Percentiles rank a stretch among this genome's conserved stretches.
Conservation (phyloP, 2,797 vertebrate species). For the Chiroxiphia lanceolata region DNA sequence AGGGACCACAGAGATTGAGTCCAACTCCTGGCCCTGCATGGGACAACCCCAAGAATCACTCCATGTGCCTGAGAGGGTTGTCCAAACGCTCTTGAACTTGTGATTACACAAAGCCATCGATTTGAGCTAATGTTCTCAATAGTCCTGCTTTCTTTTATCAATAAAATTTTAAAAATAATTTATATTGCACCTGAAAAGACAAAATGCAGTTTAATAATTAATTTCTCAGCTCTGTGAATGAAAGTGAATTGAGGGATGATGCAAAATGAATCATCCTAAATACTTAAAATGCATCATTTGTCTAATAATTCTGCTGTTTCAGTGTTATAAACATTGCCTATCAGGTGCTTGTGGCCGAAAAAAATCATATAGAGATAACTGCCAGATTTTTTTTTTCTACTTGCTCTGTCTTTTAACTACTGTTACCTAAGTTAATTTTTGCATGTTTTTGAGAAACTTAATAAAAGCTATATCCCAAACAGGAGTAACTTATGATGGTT, state of each 20-base stretch:
- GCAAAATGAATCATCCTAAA: neutral
- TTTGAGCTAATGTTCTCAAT: neutral
- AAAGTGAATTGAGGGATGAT: neutral
- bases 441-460: neutral
- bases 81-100: neutral
- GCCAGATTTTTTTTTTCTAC: neutral
- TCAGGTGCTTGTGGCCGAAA: neutral
- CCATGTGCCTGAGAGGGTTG: neutral
- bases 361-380: neutral
- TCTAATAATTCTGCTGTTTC: neutral
- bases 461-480: neutral
- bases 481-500: neutral
- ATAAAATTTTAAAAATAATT: neutral
- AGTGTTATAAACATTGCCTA: neutral
- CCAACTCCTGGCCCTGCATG: rapidly evolving
- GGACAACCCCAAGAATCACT: neutral
- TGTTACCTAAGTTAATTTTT: neutral
- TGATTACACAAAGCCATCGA: neutral
- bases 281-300: neutral
- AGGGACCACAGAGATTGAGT: neutral
- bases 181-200: neutral
- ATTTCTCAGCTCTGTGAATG: neutral
- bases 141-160: neutral
- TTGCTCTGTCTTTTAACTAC: neutral
- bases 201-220: neutral